Base-by-base conservation (phyloP, 2,797 vertebrate species). In the Gobionotothen gibberifrons region DNA sequence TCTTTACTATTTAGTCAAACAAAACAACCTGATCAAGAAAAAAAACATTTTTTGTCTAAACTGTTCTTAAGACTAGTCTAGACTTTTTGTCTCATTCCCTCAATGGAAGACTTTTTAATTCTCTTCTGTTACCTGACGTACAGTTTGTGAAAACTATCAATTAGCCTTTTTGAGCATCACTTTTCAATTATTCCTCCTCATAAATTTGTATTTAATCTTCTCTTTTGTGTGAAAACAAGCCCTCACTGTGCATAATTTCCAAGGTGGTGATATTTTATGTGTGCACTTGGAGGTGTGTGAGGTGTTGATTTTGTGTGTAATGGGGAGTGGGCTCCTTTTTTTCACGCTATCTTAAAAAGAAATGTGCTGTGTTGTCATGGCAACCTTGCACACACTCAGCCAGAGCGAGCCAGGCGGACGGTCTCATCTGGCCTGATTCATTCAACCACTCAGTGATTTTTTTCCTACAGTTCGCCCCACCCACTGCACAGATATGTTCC, bases 351-450 rank as follows among this genome's bases (percentile, higher is more conserved):
- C 82, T 87, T 87, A 69, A 87, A 87, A 87, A 77, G 81, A 87
- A 87, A 89, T 85, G 79, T 84, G 78, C 84, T 59, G 60, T 9
- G 91, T 95, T 91, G 90, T 82, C 93, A 94, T 93, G 90, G 91
- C 79, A 94, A 94, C 94, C 66, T 0, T 63, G 82, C 84, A 87
- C 83, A 85, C 85, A 76, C 67, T 52, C 75, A 82, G 71, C 16
- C 66, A 69, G 81, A 76, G 49, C 61, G 75, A 83, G 79, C 87
- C 54, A 48, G 77, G 79, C 32, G 32, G 32, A 36, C 32, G 8
- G 90, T 87, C 90, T 92, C 86, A 85, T 92, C 89, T 88, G 87
- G 84, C 82, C 90, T 70, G 87, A 67, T 54, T 82, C 76, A 46
- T 77, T 76, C 78, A 63, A 62, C 73, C 54, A 0, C 16, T 39